Evolutionary conservation across 2,797 vertebrate species (phyloP), one percentile per base, ranked within the genome.

Genomic region (Pogonophryne albipinna): DNA sequence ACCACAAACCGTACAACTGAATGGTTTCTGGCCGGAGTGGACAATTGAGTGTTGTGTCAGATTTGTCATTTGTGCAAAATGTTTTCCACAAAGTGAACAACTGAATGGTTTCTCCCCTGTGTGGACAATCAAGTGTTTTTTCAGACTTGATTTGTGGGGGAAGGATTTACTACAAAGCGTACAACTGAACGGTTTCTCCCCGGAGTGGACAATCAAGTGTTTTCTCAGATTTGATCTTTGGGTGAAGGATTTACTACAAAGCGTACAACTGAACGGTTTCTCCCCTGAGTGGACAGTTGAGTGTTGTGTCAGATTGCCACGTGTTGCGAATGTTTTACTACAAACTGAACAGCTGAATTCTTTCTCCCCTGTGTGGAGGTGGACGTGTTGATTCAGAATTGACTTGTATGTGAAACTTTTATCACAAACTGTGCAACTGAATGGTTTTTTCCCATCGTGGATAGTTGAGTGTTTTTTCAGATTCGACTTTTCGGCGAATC

Each of bases 21-120:
- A 61, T 3, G 58, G 58, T 61, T 23, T 61, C 42, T 61, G 19
- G 14, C 58, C 42, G 5, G 58, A 16, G 14, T 61, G 58, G 42
- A 61, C 9, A 2, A 13, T 20, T 20, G 16, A 4, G 42, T 61
- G 58, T 6, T 23, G 58, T 7, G n/a, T 61, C 58, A 61, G 58
- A 10, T 16, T 31, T 38, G 34, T 38, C 6, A 38, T 9, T 13
- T 6, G 58, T 10, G 2, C 6, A 38, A 61, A 61, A 1, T 19
- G 6, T 45, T 46, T 61, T 15, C 20, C 10, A 16, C 58, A 61
- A 45, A 61, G 0, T 1, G 14, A 46, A 23, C 58, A 61, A 3
- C 58, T 6, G 8, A 57, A 57, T 12, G 34, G 31, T 57, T 57
- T 57, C 55, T 57, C 55, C 6, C 58, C 58, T 1, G 58, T 46